Evolutionary conservation across 2,113 vertebrate species (phyloP), one percentile per base, ranked within the genome.

Genomic region (Colossoma macropomum): DNA sequence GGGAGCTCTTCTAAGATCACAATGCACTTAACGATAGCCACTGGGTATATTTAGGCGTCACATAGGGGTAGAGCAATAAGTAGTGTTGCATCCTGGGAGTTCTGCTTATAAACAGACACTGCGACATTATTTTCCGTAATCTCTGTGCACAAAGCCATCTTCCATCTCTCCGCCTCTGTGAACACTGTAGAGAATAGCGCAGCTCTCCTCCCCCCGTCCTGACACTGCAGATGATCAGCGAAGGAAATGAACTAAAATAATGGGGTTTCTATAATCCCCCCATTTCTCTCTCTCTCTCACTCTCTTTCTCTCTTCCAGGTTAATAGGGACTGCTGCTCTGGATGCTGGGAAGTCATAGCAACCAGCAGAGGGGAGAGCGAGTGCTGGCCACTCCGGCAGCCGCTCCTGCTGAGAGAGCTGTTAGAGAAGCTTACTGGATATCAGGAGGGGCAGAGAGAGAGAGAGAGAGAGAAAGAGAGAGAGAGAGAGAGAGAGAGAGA

Each of bases 171-270:
- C 21, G n/a, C 25, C 23, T 9, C 13, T n/a, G 19, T 25, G 38
- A 48, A 63, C 56, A 63, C 16, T 50, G 27, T 12, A 34, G 27
- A 63, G 45, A 32, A 73, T 62, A 72, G 7, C 25, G 9, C 5
- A 9, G 25, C 5, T 30, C 38, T 32, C 17, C 27, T 16, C 21
- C 23, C 32, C 38, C 41, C 34, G 21, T 52, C 34, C 48, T 59
- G 21, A 45, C 38, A 45, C 68, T 25, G 56, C 25, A 73, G 68
- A 80, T 62, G 45, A 73, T 80, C 54, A 28, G 32, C 21, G 59
- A 41, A 71, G 23, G 48, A 68, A 68, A 68, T 69, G 32, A 71
- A 27, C 66, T 71, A 71, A 80, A 80, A 62, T 72, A 80, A 80
- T 72, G 68, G 34, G 19, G 32, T 60, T 60, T 41, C 65, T 60